Evolutionary conservation across 2,113 vertebrate species (phyloP).

Genomic region (pig (Sus scrofa)): T2T-Sscrofa CM000824.6:111087501-111088000

Average conservation of each 20-base stretch:
- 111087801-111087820: not conserved
- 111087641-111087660: conserved; percentile 55
- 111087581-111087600: not conserved
- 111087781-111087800: not conserved
- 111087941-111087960: not conserved
- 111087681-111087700: not conserved
- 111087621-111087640: not conserved
- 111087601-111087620: not conserved
- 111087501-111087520: not conserved
- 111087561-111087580: not conserved
- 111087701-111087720: not conserved
- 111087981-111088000: not conserved
- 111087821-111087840: not conserved
- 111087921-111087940: not conserved
- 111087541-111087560: not conserved
- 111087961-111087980: not conserved
- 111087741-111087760: not conserved
- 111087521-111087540: not conserved
- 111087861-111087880: not conserved
- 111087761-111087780: conserved; percentile 14
- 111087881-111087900: not conserved
- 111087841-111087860: not conserved
- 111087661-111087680: conserved; percentile 29
- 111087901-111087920: not conserved
- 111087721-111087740: not conserved